phyloP scores from a whole-genome alignment of 2,797 vertebrate species.

The Mycteria americana region DNA sequence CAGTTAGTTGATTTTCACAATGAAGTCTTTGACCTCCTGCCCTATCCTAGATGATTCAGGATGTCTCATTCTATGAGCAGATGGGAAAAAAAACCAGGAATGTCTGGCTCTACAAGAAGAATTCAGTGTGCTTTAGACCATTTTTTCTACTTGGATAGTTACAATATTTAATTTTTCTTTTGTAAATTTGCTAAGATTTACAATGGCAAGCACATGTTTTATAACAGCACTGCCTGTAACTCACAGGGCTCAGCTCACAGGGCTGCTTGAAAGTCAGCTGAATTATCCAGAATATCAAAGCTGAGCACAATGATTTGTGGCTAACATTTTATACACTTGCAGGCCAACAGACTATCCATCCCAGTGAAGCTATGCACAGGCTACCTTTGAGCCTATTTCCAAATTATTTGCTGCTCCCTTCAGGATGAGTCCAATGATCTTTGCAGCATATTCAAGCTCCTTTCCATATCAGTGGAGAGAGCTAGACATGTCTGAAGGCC shows the following conservation, averaged over 20 bases:
- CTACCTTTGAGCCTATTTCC: not conserved
- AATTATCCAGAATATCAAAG: constrained; percentile 1
- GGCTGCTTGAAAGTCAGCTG: not conserved
- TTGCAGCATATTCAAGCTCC: not conserved
- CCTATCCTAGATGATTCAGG: not conserved
- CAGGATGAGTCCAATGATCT: not conserved
- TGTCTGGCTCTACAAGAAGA: not conserved
- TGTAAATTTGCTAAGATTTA: not conserved
- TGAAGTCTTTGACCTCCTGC: not conserved
- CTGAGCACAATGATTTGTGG: not conserved
- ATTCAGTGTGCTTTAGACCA: not conserved
- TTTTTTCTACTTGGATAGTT: not conserved
- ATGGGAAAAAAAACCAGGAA: not conserved
- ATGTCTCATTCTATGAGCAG: not conserved
- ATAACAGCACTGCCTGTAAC: not conserved
- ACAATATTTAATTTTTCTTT: not conserved
- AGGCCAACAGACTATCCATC: not conserved
- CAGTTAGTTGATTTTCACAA: not conserved
- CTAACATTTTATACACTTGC: not conserved
- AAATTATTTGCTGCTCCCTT: not conserved
- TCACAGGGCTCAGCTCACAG: not conserved
- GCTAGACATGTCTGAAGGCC: not conserved
- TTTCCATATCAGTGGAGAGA: not conserved
- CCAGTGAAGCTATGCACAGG: not conserved
- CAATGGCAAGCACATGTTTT: not conserved